phyloP scores from a whole-genome alignment of 2,797 vertebrate genomes.

The Monodelphis domestica region DNA sequence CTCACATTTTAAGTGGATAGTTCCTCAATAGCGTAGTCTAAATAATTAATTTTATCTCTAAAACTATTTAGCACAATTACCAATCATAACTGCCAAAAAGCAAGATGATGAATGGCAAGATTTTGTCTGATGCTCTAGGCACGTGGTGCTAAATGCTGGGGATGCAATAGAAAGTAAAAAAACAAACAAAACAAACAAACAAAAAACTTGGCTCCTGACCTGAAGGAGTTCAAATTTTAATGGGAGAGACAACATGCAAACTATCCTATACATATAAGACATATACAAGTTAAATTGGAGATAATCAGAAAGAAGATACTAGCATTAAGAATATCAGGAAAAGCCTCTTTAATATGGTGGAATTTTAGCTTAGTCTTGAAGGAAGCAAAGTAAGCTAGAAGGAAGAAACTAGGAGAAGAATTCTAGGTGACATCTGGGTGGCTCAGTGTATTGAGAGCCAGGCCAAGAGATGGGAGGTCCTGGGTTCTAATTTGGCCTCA shows the following conservation, averaged over 20 bases:
- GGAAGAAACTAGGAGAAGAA: too few species aligned
- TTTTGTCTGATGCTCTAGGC: neutral
- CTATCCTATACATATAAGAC: too few species aligned
- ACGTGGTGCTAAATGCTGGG: neutral
- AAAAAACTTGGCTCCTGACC: neutral
- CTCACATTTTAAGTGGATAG: slow-evolving; percentile 1
- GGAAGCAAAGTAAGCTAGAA: neutral
- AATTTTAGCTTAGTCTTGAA: neutral
- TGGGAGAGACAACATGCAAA: neutral
- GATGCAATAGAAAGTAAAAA: neutral
- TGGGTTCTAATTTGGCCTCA: too few species aligned
- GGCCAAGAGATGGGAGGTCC: too few species aligned
- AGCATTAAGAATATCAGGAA: neutral
- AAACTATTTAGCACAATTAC: neutral
- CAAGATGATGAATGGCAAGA: neutral
- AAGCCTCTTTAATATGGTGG: neutral
- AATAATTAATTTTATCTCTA: neutral
- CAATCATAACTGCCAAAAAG: neutral
- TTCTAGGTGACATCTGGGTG: too few species aligned
- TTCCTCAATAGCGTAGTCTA: neutral
- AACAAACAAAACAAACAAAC: neutral
- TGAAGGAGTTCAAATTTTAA: neutral
- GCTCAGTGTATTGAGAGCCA: too few species aligned
- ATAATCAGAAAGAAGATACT: neutral
- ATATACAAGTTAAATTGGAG: too few species aligned